These are phyloP conservation scores for Malurus elegans DNA, from an alignment of 2,113 vertebrate genomes.

Conservation along the genomic window DNA sequence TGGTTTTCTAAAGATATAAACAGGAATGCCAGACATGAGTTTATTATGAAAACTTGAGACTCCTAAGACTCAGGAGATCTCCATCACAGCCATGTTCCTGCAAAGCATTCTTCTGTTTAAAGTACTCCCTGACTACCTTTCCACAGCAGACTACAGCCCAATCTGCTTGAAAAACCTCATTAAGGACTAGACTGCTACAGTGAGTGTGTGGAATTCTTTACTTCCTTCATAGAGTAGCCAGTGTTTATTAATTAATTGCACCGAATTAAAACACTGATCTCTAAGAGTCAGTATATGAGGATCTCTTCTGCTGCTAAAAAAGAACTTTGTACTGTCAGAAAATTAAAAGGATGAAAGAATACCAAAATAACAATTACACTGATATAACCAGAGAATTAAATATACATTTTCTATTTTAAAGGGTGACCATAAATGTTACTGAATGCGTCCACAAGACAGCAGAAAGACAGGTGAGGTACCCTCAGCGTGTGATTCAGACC, in stretches of 20 bases:
- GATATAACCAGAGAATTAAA: neutral
- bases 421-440: neutral
- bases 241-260: neutral
- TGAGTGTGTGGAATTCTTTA: neutral
- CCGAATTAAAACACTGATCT: neutral
- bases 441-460: neutral
- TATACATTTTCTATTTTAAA: neutral
- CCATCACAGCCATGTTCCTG: neutral
- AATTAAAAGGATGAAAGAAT: neutral
- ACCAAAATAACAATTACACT: neutral
- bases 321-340: neutral
- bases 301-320: neutral
- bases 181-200: neutral
- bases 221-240: neutral
- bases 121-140: neutral
- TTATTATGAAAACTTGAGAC: neutral
- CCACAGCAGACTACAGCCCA: neutral
- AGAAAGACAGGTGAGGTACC: neutral
- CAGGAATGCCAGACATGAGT: neutral
- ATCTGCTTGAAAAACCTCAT: neutral
- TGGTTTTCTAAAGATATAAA: slow-evolving; percentile 11
- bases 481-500: neutral
- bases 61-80: neutral
- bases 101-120: neutral
- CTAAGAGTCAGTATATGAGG: neutral